Conservation (phyloP, 2,113 vertebrate genomes). For the Dipodomys stephensi region DNA sequence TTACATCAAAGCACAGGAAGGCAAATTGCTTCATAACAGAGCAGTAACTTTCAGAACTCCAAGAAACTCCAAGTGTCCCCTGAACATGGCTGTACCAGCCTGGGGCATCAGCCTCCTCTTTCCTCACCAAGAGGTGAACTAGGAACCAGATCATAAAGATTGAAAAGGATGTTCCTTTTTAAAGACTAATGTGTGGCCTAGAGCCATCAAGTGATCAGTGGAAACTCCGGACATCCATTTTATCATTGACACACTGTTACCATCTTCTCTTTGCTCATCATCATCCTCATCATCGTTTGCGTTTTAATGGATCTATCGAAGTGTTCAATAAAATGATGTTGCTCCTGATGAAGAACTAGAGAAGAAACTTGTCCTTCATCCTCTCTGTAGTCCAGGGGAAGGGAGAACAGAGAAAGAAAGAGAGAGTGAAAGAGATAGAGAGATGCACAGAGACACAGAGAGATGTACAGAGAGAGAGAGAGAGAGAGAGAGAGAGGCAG, state of each 20-base stretch:
- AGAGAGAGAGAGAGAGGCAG: too few relatives aligned
- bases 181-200: background rate
- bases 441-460: too few relatives aligned
- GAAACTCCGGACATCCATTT: background rate
- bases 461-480: too few relatives aligned
- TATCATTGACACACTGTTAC: too few relatives aligned
- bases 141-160: background rate
- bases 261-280: background rate
- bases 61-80: background rate
- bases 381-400: background rate
- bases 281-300: background rate
- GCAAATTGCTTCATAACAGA: background rate
- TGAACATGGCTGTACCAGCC: background rate
- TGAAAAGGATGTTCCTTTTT: background rate
- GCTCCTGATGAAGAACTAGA: background rate
- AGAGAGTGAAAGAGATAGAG: too few relatives aligned
- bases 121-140: background rate
- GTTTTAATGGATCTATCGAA: background rate
- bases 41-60: background rate
- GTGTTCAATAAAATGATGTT: background rate
- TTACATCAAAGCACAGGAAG: background rate
- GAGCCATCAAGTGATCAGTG: background rate
- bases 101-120: background rate
- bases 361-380: background rate
- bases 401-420: background rate